Conservation (phyloP, 2,888 invertebrate genomes). For the Eupeodes luniger region DNA sequence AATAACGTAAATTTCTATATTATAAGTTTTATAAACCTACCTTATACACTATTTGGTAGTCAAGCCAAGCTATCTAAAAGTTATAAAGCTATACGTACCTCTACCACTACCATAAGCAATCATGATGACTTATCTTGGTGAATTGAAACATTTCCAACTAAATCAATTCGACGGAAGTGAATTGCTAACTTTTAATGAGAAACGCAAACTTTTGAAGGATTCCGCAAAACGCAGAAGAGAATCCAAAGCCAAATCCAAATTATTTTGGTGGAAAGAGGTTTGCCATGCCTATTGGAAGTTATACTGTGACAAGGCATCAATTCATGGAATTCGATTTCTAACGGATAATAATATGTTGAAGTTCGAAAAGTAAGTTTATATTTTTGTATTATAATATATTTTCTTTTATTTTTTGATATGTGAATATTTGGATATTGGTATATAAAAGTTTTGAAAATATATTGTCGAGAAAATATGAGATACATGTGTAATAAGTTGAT, state of each 20-base stretch:
- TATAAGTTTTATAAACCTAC: not conserved
- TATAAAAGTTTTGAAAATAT: no score
- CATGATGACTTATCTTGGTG: conserved; percentile 69
- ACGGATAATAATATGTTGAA: conserved; percentile 79
- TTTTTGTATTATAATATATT: not conserved
- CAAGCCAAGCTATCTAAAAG: no score
- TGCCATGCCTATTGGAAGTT: conserved; percentile 77
- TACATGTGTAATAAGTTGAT: no score
- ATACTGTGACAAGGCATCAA: conserved; percentile 80
- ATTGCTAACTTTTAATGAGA: conserved; percentile 69
- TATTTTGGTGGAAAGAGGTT: conserved; percentile 22
- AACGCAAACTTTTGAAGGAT: conserved; percentile 55
- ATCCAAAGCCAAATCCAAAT: conserved; percentile 28
- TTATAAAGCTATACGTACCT: not conserved
- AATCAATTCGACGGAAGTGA: conserved; percentile 70
- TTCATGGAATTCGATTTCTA: conserved; percentile 82
- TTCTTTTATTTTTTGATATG: not conserved
- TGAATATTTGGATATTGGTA: not conserved
- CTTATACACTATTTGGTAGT: no score
- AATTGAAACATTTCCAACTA: conserved; percentile 70
- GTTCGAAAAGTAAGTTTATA: conserved; percentile 80
- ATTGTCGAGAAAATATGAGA: no score
- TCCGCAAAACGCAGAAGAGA: conserved; percentile 28
- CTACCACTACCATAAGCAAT: conserved; percentile 16
- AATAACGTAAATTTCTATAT: conserved; percentile 10